Percentiles rank a stretch among this genome's conserved stretches.
Evolutionary conservation across 2,888 invertebrate species (phyloP).

Genomic region (Brachynemurus nebulosus): DNA sequence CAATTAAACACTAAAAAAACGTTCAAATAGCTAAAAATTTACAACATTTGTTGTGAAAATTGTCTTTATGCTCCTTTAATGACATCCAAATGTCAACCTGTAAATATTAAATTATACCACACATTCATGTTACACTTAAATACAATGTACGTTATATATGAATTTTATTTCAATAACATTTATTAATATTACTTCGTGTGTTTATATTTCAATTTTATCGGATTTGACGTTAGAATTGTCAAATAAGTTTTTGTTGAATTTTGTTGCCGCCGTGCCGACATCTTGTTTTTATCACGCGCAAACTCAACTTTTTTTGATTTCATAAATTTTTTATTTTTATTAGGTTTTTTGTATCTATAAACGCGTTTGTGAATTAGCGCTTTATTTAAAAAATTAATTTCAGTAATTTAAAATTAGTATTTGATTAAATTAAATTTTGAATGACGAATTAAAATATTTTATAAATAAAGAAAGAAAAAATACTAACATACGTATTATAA

Average conservation of each 20-base stretch:
- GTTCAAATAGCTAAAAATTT: slow-evolving; percentile 1
- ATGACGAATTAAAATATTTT: too few species aligned
- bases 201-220: background rate
- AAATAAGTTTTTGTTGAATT: slow-evolving; percentile 6
- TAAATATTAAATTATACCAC: slow-evolving; percentile 5
- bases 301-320: slow-evolving; percentile 1
- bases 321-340: too few species aligned
- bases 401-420: too few species aligned
- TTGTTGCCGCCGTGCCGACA: slow-evolving; percentile 11
- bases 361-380: too few species aligned
- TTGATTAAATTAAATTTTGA: too few species aligned
- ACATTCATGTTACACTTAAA: slow-evolving; percentile 1
- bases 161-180: background rate
- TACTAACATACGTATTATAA: too few species aligned
- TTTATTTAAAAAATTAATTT: too few species aligned
- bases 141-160: too few species aligned
- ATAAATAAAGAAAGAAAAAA: too few species aligned
- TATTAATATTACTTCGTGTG: background rate
- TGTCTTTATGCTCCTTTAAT: slow-evolving; percentile 7
- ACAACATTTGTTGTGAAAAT: slow-evolving; percentile 4
- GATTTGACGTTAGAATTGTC: slow-evolving; percentile 9
- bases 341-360: too few species aligned
- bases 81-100: slow-evolving; percentile 11
- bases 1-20: background rate
- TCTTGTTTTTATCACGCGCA: slow-evolving; percentile 9